A percentile compares a stretch with the other conserved stretches of the same genome.
Conservation (phyloP, 2,888 invertebrate genomes). For the Geotrupes spiniger region DNA sequence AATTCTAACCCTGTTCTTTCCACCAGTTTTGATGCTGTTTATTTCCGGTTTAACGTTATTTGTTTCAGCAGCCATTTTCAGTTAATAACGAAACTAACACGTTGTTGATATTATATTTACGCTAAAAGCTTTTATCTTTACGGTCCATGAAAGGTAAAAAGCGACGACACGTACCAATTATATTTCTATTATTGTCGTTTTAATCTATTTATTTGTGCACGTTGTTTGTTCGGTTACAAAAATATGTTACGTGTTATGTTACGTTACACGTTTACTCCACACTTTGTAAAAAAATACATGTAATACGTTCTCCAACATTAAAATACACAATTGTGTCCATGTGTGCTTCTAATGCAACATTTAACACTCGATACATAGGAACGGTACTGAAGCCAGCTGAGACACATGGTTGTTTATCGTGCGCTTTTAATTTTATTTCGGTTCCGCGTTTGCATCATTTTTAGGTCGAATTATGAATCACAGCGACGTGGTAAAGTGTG, state of each 20-base stretch:
- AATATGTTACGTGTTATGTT: background rate
- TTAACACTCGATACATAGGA: background rate
- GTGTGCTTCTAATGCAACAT: too few species aligned
- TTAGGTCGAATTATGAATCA: too few species aligned
- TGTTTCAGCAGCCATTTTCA: conserved; percentile 31
- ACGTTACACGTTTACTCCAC: too few species aligned
- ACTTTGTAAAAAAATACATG: too few species aligned
- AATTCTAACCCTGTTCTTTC: conserved; percentile 42
- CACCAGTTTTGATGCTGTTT: conserved; percentile 23
- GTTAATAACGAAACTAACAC: background rate
- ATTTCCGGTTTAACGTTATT: conserved; percentile 27
- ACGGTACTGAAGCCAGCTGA: background rate
- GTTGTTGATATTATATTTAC: background rate
- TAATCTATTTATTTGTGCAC: background rate
- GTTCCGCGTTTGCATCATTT: too few species aligned
- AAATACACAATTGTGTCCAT: too few species aligned
- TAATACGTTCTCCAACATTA: too few species aligned
- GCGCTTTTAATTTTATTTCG: too few species aligned
- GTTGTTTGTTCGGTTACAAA: background rate
- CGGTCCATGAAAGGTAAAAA: background rate
- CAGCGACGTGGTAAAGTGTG: too few species aligned
- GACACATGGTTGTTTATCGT: background rate
- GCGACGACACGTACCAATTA: background rate
- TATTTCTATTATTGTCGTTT: conserved; percentile 1
- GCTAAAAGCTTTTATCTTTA: background rate